Evolutionary conservation across 2,888 invertebrate genomes (phyloP), one percentile per base, ranked within the genome.

Genomic region (Limulus polyphemus): DNA sequence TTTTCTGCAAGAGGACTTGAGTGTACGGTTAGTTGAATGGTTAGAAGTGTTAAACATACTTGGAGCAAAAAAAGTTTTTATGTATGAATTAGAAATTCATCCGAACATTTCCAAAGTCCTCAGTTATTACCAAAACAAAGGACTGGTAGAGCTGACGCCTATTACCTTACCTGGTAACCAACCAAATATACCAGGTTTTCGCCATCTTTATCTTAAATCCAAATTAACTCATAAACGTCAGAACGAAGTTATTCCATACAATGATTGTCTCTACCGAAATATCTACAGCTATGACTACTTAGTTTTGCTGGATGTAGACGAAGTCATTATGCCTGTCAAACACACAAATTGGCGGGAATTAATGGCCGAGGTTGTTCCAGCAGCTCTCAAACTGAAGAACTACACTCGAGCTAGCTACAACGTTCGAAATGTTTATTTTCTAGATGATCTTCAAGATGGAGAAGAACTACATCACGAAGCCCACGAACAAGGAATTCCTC

Each of bases 11-110:
- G 90, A 91, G 73, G 94, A 95, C 76, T 78, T 93, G 1, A 91
- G 91, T 1, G 88, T 90, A 14, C 82, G 91, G 4, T 79, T 95
- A 46, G 85, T 94, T 57, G 95, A 97, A 77, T 97, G 95, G 95
- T 87, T 95, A 71, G 94, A 95, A 76, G 79, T 92, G 66, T 79
- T 94, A 49, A 83, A 83, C 47, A 79, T 91, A 50, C 80, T 95
- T 57, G 95, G 95, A 5, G 94, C 92, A 0, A 88, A 91, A 72
- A 91, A 91, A 75, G 84, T 94, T 49, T 92, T 87, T 78, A 86
- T 95, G 74, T 95, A 94, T 76, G 86, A 91, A 73, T 80, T 91
- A 63, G 78, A 77, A 62, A 76, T 93, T n/a, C 93, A 94, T 75
- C 88, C 90, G 0, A 92, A 93, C 74, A 90, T 94, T 48, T 85